Evolutionary conservation across 2,888 invertebrate species (phyloP), one percentile per base, ranked within the genome.

Genomic region (Ornithoptera priamus): DNA sequence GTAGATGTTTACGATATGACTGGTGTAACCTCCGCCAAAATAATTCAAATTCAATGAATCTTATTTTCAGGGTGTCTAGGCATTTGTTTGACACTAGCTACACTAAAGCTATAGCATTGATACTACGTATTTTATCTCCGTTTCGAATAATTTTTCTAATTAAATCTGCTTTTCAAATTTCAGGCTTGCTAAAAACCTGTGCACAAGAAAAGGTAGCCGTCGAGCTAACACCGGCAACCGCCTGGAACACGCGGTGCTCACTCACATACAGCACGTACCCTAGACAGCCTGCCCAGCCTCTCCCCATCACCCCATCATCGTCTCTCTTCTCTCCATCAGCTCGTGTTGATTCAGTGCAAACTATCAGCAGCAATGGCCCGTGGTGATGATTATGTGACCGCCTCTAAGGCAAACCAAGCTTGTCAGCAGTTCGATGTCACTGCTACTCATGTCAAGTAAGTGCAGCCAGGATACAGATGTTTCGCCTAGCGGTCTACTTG

Each of bases 161-260:
- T 10, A 42, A 42, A 42, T 42, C 4, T 42, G 12, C 8, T 42
- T 42, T 42, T 10, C 12, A 10, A 46, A 71, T 92, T 93, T 30
- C 90, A 97, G 97, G 90, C 94, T 97, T 88, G 95, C 95, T 75
- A 97, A 97, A 93, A 96, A 97, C 90, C 94, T 97, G 79, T 94
- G 94, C 82, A 96, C 96, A 72, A 94, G 95, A 80, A 96, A 97
- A 94, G 96, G 97, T 78, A 97, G 97, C 80, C 95, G 97, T 80
- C 94, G 95, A 76, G 97, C 96, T 77, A 97, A 97, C 93, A 95
- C 96, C 87, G 97, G 96, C 76, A 97, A 97, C 93, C 94, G 95
- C 71, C 90, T 97, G 88, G 97, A 97, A 94, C 95, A 97, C 86
- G 94, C 96, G 81, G 97, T 97, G 60, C 94, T 97, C 63, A 97